Base-by-base conservation (phyloP, 1,140 invertebrate species). In the Chymomyza costata region DNA sequence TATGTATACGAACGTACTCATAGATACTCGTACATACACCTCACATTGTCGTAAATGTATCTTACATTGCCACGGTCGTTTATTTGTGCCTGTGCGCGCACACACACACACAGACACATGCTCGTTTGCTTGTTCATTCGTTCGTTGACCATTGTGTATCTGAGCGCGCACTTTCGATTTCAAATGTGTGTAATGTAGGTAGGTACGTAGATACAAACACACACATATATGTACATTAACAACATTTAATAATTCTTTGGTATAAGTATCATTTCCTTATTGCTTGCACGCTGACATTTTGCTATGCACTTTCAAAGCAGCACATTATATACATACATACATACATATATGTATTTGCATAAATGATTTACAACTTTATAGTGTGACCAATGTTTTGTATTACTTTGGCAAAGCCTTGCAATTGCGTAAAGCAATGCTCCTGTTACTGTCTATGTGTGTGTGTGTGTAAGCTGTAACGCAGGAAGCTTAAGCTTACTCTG, bases 241-340 rank as follows among this genome's bases (percentile, higher is more conserved):
- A 34, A 34, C 7, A 63, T 64, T 49, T 53, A 80, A 80, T 80
- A 73, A 80, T 80, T 76, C 71, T 76, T 76, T 76, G 70, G 73
- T 63, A 67, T 73, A 78, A 64, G 81, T 80, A 81, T 80, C 67
- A 80, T 80, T 80, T 80, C 73, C 73, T 80, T 80, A 80, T 78
- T 78, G 71, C 71, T 78, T 78, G 71, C 71, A 71, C 63, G 80
- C 73, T 78, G 73, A 78, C 73, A 78, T 78, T 78, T 78, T 67
- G 58, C 71, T 45, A 48, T 25, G 37, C 68, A 64, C 47, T 59
- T 43, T 45, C 52, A 60, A 48, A 40, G 28, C 41, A 31, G 50
- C 37, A 54, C 16, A 41, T n/a, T n/a, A n/a, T 18, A 50, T 17
- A 48, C 18, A 46, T 7, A 41, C 13, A 50, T 3, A 43, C 25